These are phyloP conservation scores for Halichoerus grypus DNA, from an alignment of 2,113 vertebrate species.

Conservation along the genomic window DNA sequence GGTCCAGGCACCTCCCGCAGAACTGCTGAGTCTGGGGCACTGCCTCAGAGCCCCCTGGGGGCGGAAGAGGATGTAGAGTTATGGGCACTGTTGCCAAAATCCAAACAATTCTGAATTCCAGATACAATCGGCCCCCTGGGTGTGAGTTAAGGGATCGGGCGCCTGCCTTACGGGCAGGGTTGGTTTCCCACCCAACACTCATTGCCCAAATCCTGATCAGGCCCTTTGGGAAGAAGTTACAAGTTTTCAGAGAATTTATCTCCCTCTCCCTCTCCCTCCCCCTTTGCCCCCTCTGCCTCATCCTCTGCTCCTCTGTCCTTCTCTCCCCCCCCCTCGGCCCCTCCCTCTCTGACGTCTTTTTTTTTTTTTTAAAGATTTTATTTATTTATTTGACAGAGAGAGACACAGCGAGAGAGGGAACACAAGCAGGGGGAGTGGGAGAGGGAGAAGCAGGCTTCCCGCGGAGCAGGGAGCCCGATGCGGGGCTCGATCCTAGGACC, in stretches of 20 bases:
- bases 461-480: too few species aligned
- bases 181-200: too few species aligned
- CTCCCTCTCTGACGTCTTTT: background rate
- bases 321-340: background rate
- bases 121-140: background rate
- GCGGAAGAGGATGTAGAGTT: background rate
- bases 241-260: background rate
- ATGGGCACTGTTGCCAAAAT: background rate
- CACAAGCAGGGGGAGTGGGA: too few species aligned
- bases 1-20: background rate
- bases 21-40: background rate
- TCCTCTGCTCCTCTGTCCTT: background rate
- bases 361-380: too few species aligned
- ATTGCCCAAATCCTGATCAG: too few species aligned
- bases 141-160: background rate
- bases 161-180: rapidly evolving
- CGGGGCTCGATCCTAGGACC: too few species aligned
- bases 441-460: too few species aligned
- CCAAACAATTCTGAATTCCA: background rate
- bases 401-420: too few species aligned
- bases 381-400: too few species aligned
- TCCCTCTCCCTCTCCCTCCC: too few species aligned
- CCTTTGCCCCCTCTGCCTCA: background rate
- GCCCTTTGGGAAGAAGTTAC: background rate
- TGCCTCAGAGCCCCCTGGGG: background rate